These are phyloP conservation scores for Agrenia bidenticulata DNA, from an alignment of 2,888 invertebrate species.

Conservation along the genomic window DNA sequence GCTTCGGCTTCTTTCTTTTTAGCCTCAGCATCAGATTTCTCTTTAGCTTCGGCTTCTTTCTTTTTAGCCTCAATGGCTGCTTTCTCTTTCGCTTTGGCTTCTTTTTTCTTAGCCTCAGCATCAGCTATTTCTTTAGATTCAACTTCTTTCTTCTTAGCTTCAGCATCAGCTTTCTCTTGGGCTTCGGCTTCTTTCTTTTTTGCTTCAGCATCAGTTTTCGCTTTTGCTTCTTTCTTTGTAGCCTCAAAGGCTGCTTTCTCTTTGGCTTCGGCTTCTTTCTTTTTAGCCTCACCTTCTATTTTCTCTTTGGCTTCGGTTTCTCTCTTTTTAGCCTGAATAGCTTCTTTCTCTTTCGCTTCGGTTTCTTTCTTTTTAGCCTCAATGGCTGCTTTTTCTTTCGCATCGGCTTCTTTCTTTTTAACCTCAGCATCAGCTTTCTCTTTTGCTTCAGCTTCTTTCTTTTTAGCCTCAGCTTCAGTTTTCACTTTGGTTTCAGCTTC, in stretches of 20 bases:
- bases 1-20: slow-evolving; percentile 41
- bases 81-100: slow-evolving; percentile 51
- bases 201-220: slow-evolving; percentile 11
- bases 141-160: not conserved
- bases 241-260: no score
- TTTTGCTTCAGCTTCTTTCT: slow-evolving; percentile 13
- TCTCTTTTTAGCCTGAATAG: slow-evolving; percentile 7
- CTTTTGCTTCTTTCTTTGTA: not conserved
- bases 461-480: slow-evolving; percentile 20
- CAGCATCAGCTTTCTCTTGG: slow-evolving; percentile 16
- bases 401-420: slow-evolving; percentile 16
- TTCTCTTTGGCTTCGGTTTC: not conserved
- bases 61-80: no score
- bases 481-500: slow-evolving; percentile 40
- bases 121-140: no score
- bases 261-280: no score
- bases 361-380: slow-evolving; percentile 14
- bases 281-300: no score
- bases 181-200: slow-evolving; percentile 15
- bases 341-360: slow-evolving; percentile 26
- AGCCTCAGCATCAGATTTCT: no score
- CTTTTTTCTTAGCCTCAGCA: not conserved
- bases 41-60: no score
- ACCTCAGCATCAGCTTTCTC: slow-evolving; percentile 31
- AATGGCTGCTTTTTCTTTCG: no score